Conservation (phyloP, 2,113 vertebrate genomes). For the Dicrurus megarhynchus region DNA sequence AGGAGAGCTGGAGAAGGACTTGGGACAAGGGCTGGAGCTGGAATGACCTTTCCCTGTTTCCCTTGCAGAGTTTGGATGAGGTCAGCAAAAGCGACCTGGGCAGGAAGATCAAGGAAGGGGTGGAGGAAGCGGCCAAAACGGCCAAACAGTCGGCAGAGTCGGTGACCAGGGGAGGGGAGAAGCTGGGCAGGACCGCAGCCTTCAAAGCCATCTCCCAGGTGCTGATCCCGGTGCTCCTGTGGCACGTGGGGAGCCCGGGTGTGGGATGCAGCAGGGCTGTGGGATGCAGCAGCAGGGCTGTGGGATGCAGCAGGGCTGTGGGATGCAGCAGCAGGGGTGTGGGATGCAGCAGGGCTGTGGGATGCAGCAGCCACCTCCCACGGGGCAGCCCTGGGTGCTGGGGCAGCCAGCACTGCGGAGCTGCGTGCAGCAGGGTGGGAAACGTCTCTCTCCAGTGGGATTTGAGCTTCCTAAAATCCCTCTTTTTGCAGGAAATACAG, state of each 20-base stretch:
- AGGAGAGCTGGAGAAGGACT: background rate
- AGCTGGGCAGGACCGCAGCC: background rate
- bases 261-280: too few species aligned
- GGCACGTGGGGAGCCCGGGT: background rate
- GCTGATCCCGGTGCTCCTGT: background rate
- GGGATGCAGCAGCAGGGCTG: too few species aligned
- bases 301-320: too few species aligned
- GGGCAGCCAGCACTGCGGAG: background rate
- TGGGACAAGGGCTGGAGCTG: rapidly evolving
- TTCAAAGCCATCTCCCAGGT: constrained; percentile 10
- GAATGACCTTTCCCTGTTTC: background rate
- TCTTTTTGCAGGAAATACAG: background rate
- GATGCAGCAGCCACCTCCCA: background rate
- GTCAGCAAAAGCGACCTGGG: background rate
- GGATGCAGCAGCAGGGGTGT: too few species aligned
- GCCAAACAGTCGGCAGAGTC: background rate
- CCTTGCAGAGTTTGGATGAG: background rate
- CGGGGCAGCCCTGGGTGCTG: background rate
- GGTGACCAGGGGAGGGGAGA: background rate
- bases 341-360: too few species aligned
- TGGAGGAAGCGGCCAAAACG: background rate
- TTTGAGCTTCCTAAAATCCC: background rate
- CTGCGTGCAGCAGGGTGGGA: too few species aligned
- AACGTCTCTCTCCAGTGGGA: background rate
- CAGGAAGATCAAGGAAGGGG: background rate